Evolutionary conservation across 1,140 invertebrate species (phyloP), one percentile per base, ranked within the genome.

Genomic region (Liolophura sinensis): DNA sequence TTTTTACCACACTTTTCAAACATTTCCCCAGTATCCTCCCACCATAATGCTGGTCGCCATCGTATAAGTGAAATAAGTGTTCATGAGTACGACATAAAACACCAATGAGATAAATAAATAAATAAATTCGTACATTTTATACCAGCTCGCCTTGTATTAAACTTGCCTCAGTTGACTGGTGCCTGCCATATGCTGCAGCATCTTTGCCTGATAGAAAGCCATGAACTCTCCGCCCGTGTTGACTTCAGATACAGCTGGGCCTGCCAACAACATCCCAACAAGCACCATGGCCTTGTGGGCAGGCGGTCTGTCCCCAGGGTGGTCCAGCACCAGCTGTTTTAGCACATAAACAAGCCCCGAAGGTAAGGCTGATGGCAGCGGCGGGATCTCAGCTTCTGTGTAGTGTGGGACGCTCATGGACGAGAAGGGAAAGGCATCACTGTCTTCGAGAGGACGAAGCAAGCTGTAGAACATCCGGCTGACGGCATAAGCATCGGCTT

Each of bases 401-500:
- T 74, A 74, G 54, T 74, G 73, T 14, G 73, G 73, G 18, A 62
- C 40, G 25, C 65, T 55, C 14, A 57, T 22, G 1, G 68, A 68
- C 6, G 68, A 70, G 9, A 57, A 58, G 18, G 73, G 73, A 51
- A 74, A 74, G 0, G 46, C 24, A 20, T 68, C 60, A 0, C 22
- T 58, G n/a, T 68, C 67, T 22, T 24, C 15, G 5, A 31, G 5
- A n/a, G 64, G 67, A 14, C 54, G 64, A 11, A 74, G 49, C 15
- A 74, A 58, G 54, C 61, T 59, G 15, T 72, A 72, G 40, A 72
- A 70, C 73, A 74, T 74, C 27, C 73, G 59, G 18, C 68, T 50
- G 24, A 72, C 70, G 15, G 73, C 73, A 60, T 68, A 74, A n/a
- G 52, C 64, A 46, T 74, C 73, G 0, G 70, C 47, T 51, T 70